Percentiles rank a stretch among this genome's conserved stretches.
Conservation (phyloP, 1,140 invertebrate species). For the Brachionus calyciflorus region DNA sequence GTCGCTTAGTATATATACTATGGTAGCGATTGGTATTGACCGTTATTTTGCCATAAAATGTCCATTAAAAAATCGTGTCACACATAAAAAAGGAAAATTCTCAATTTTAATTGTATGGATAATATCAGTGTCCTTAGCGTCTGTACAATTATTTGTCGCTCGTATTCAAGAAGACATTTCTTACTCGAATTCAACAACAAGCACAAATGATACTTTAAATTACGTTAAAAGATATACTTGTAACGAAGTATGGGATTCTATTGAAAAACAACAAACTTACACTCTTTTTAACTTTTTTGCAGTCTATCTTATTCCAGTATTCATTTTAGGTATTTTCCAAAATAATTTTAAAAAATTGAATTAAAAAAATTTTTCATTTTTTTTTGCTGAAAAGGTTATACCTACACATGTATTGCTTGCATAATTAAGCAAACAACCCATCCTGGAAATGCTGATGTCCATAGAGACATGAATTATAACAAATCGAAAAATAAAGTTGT, state of each 20-base stretch:
- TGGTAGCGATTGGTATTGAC: conserved; percentile 45
- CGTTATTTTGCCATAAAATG: conserved; percentile 36
- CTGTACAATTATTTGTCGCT: conserved; percentile 40
- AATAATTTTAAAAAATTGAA: neutral
- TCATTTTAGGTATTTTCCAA: conserved; percentile 19
- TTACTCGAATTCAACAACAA: neutral
- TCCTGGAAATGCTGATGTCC: conserved; percentile 26
- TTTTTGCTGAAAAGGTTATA: no score
- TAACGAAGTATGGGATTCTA: conserved; percentile 30
- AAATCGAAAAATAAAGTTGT: conserved; percentile 53
- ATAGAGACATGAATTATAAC: conserved; percentile 42
- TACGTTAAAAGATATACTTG: conserved; percentile 29
- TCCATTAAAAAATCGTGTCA: conserved; percentile 34
- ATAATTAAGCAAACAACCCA: conserved; percentile 45
- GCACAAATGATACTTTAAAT: neutral
- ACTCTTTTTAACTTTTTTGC: conserved; percentile 46
- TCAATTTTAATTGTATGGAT: conserved; percentile 35
- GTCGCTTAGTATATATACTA: conserved; percentile 42
- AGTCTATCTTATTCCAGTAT: conserved; percentile 41
- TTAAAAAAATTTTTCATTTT: no score
- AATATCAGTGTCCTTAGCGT: conserved; percentile 34
- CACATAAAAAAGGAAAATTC: conserved; percentile 27
- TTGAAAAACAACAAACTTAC: conserved; percentile 26
- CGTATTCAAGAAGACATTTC: neutral
- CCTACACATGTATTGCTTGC: conserved; percentile 34